Evolutionary conservation across 2,113 vertebrate species (phyloP), one percentile per base, ranked within the genome.

Genomic region (Chaenogobius annularis): DNA sequence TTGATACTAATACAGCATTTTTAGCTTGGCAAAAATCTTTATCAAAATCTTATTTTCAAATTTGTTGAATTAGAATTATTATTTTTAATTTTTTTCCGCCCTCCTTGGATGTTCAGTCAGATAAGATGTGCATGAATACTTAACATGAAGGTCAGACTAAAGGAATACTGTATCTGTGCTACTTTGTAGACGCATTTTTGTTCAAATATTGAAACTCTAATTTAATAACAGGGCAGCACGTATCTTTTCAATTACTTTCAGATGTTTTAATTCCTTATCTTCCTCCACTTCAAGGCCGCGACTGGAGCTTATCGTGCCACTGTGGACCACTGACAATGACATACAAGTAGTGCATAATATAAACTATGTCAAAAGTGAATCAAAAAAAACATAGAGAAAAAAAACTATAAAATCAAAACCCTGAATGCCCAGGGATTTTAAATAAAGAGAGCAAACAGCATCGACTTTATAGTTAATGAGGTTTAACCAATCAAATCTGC

Each of bases 401-500:
- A 31, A 70, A 63, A 31, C 58, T 6, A 59, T 73, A 3, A 19
- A 74, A 50, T 7, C 6, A 50, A 58, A 58, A 58, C 26, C 26
- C 26, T 31, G 26, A 31, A 31, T 31, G 4, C 26, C 26, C 26
- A 13, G 55, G 55, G 55, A 58, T 58, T 26, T 26, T 26, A 58
- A 14, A 58, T 13, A 26, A 70, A 62, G 35, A 19, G 6, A 58
- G 63, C 68, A 74, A 76, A 75, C 75, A 66, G 47, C 55, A 48
- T 67, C 14, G 66, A 70, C 54, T 7, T 55, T 50, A 78, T 22
- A 69, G 76, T 80, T 85, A 77, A 82, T 62, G 55, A 73, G 31
- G 35, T 55, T 77, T 67, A 81, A 72, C 72, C 58, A 35, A 70
- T 85, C 66, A 69, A 70, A 55, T 77, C 48, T 75, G 77, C 52